A percentile compares a stretch with the other conserved stretches of the same genome.
phyloP scores from a whole-genome alignment of 2,888 invertebrate genomes.

The Phymatocera aterrima region DNA sequence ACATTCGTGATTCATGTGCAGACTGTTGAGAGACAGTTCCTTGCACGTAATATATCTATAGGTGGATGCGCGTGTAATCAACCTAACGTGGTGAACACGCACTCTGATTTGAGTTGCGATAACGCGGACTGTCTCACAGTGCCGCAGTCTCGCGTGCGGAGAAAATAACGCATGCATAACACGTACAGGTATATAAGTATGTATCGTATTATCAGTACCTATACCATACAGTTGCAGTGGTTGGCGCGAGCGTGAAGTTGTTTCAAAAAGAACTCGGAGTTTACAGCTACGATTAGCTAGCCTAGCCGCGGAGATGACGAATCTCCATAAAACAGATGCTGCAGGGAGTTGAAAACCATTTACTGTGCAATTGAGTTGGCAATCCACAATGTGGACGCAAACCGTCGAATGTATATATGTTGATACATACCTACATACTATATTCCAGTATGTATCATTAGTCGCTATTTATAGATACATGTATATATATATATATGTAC shows the following conservation, averaged over 20 bases:
- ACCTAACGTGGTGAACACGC: slow-evolving; percentile 15
- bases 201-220: too few species aligned
- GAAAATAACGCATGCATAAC: slow-evolving; percentile 8
- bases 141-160: neutral
- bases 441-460: too few species aligned
- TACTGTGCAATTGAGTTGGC: slow-evolving; percentile 20
- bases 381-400: neutral
- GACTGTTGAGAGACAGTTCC: neutral
- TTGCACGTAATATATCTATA: neutral
- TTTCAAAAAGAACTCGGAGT: neutral
- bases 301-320: neutral
- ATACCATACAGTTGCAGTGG: too few species aligned
- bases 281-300: slow-evolving; percentile 29
- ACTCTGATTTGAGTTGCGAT: slow-evolving; percentile 3
- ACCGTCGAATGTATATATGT: neutral
- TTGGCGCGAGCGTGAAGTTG: neutral
- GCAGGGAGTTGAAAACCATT: neutral
- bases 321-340: slow-evolving; percentile 4
- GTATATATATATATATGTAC: neutral
- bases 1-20: too few species aligned
- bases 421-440: too few species aligned
- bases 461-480: too few species aligned
- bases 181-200: neutral
- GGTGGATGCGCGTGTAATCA: neutral
- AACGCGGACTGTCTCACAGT: neutral